Conservation (phyloP, 2,113 vertebrate genomes). For the Manacus vitellinus region DNA sequence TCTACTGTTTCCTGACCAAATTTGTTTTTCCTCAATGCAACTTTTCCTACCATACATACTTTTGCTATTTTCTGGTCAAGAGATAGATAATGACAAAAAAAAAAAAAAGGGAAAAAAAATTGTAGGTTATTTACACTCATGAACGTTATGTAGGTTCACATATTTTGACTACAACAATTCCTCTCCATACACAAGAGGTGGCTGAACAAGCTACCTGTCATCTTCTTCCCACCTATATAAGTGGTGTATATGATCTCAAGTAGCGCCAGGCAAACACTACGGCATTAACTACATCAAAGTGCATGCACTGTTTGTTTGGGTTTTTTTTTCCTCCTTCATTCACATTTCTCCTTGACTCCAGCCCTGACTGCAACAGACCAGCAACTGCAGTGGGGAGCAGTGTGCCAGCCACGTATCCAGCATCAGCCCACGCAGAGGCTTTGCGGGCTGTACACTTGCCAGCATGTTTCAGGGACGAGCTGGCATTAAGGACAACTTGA, state of each 20-base stretch:
- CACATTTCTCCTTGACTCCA: conserved; percentile 6
- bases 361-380: not conserved
- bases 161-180: not conserved
- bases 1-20: not conserved
- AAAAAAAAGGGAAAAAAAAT: not conserved
- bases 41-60: not conserved
- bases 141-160: not conserved
- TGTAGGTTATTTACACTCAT: not conserved
- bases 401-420: not conserved
- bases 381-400: not conserved
- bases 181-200: not conserved
- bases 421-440: not conserved
- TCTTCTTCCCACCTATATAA: not conserved
- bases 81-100: not conserved
- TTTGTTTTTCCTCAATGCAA: not conserved
- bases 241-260: not conserved
- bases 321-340: not conserved
- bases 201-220: not conserved
- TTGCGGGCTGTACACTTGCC: not conserved
- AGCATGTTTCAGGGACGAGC: not conserved
- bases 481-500: conserved; percentile 15
- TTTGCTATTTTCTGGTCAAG: not conserved
- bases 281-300: not conserved
- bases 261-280: not conserved
- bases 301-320: fast-evolving